Evolutionary conservation across 2,888 invertebrate species (phyloP), one percentile per base, ranked within the genome.

Genomic region (Spicauda simplicius): DNA sequence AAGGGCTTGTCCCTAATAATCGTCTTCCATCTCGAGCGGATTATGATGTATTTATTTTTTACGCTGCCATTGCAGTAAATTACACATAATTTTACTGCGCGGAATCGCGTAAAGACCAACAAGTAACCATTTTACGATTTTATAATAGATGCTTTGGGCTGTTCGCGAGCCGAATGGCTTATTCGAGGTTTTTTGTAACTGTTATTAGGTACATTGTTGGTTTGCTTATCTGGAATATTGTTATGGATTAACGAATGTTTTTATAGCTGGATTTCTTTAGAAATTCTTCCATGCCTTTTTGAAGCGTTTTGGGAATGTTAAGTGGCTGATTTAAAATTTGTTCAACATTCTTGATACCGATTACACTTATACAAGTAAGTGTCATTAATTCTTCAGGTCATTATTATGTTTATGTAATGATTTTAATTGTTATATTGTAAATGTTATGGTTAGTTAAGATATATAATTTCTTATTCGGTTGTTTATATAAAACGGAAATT

Each of bases 41-140:
- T 81, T 78, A 79, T 79, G 77, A 75, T 77, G 79, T 82, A 80
- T 81, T 81, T 80, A 79, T 80, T 82, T 82, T 84, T 84, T 83
- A 79, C 76, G 72, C 68, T 70, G 74, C 74, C 74, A 77, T 78
- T 77, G 74, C 76, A 77, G 76, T 78, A 81, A 83, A 82, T 84
- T 80, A 80, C 73, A 73, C 77, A 80, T 82, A 84, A 84, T 84
- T 81, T 78, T 64, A 73, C 73, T 74, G 70, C 68, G 69, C 66
- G 72, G 74, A 76, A 73, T 71, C 74, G 71, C 73, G 69, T 73
- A 75, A 74, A 73, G 72, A 73, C 71, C 70, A 70, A 68, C 70
- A 74, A 71, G 71, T 71, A 70, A 62, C 69, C 65, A 73, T 72
- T 76, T 77, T 76, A 77, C 70, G 74, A 72, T 74, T 68, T 71